Conservation (phyloP, 1,140 invertebrate genomes). For the Drosophila neocordata region DNA sequence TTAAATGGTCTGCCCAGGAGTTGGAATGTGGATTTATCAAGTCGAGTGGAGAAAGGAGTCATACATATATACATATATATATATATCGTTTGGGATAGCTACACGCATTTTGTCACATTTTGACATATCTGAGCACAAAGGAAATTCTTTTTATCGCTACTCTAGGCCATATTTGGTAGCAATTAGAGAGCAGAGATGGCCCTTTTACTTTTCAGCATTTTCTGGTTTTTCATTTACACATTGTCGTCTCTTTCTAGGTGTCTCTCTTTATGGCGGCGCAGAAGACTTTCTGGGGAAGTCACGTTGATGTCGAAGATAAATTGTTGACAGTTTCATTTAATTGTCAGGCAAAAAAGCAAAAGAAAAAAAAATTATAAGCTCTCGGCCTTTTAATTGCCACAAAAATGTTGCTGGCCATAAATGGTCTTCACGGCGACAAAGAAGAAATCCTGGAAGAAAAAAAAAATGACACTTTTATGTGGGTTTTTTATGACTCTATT, state of each 20-base stretch:
- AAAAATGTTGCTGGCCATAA: constrained; percentile 60
- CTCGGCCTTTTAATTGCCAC: constrained; percentile 67
- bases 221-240: constrained; percentile 22
- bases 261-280: constrained; percentile 69
- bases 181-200: constrained; percentile 58
- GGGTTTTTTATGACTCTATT: constrained; percentile 72
- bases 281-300: constrained; percentile 72
- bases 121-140: constrained; percentile 70
- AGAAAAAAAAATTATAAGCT: constrained; percentile 8
- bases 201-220: constrained; percentile 66
- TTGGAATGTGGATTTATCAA: constrained; percentile 58
- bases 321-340: constrained; percentile 80
- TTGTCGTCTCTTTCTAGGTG: constrained; percentile 40
- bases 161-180: constrained; percentile 71
- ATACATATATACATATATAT: no score
- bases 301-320: constrained; percentile 69
- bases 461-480: constrained; percentile 22
- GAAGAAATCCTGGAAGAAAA: background rate
- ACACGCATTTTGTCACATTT: constrained; percentile 81
- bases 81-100: constrained; percentile 22
- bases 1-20: constrained; percentile 56
- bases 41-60: constrained; percentile 42
- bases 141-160: constrained; percentile 50
- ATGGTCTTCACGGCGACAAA: constrained; percentile 38
- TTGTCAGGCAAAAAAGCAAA: constrained; percentile 35